Percentiles rank a stretch among this genome's conserved stretches.
These are phyloP conservation scores for Epistrophe eligans DNA, from an alignment of 2,888 invertebrate species.

Conservation along the genomic window DNA sequence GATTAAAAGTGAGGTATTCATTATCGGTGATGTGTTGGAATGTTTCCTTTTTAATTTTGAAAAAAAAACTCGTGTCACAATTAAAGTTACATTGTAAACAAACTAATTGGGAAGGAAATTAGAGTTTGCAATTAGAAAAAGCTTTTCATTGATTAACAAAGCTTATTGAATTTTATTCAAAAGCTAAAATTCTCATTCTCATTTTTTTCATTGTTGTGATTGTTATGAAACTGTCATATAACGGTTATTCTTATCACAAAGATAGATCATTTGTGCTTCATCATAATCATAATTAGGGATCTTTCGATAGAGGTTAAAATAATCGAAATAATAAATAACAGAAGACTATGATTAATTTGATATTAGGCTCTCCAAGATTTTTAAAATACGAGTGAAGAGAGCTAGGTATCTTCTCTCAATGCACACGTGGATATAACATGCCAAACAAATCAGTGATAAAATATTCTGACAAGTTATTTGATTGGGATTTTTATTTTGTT, in stretches of 20 bases:
- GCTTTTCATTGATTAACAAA: conserved; percentile 31
- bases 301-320: not conserved
- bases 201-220: no score
- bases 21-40: not conserved
- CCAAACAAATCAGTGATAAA: not conserved
- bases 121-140: conserved; percentile 4
- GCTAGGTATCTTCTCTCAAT: not conserved
- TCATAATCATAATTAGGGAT: not conserved
- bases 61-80: not conserved
- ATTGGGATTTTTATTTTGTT: not conserved
- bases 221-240: conserved; percentile 35
- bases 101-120: not conserved
- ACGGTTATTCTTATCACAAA: conserved; percentile 9
- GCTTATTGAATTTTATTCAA: not conserved
- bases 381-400: not conserved
- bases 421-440: not conserved
- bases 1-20: not conserved
- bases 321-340: conserved; percentile 4
- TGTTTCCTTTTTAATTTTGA: not conserved
- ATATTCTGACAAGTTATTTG: not conserved
- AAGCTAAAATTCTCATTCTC: conserved; percentile 3
- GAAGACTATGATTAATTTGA: not conserved
- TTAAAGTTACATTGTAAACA: conserved; percentile 10
- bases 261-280: not conserved
- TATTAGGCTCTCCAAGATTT: not conserved